These are phyloP conservation scores for Eueides isabella DNA, from an alignment of 1,140 invertebrate species.

Conservation along the genomic window DNA sequence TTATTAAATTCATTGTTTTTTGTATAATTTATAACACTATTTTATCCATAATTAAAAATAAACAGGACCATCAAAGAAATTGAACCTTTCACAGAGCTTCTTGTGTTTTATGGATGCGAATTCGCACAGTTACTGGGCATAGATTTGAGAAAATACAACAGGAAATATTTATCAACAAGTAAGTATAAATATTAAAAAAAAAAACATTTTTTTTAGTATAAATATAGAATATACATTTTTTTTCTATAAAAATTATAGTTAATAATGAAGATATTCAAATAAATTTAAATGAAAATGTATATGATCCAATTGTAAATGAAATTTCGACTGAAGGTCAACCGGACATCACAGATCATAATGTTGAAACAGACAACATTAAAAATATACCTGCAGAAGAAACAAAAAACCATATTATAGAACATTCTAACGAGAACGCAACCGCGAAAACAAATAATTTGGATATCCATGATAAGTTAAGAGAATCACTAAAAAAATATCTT, in stretches of 20 bases:
- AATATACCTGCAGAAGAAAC: neutral
- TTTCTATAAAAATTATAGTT: neutral
- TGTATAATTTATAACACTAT: too few species aligned
- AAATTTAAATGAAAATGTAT: neutral
- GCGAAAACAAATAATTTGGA: neutral
- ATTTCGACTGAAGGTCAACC: neutral
- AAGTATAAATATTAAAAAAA: neutral
- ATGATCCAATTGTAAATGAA: neutral
- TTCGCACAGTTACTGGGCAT: constrained; percentile 72
- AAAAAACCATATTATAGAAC: neutral
- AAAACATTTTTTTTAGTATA: neutral
- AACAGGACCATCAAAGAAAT: constrained; percentile 78
- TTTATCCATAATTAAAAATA: neutral
- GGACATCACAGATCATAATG: neutral
- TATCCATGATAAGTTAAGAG: neutral
- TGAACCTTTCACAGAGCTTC: constrained; percentile 77
- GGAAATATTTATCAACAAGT: neutral
- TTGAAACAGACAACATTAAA: neutral
- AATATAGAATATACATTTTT: neutral
- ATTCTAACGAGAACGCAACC: neutral
- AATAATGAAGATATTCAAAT: neutral
- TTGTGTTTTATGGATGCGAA: constrained; percentile 83
- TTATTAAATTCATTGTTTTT: too few species aligned
- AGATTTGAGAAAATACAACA: constrained; percentile 52
- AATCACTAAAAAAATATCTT: neutral